Evolutionary conservation across 1,140 invertebrate species (phyloP).

Genomic region (Drosophila willistoni): DNA sequence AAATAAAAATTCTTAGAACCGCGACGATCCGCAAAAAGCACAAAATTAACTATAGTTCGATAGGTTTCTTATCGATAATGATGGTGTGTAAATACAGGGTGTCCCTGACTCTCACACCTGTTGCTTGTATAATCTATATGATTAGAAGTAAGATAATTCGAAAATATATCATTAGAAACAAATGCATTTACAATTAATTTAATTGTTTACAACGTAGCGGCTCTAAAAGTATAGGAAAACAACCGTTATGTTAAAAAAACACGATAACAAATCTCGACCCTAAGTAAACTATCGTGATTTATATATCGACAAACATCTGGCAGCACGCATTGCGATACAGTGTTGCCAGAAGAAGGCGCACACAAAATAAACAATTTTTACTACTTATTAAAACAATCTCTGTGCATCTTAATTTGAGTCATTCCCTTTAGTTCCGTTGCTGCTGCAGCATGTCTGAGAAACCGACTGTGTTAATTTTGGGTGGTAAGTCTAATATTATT

Average conservation of each 20-base stretch:
- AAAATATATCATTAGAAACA: no score
- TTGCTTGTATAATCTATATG: no score
- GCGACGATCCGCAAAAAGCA: background rate
- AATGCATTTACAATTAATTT: no score
- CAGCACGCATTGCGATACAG: background rate
- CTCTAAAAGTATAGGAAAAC: no score
- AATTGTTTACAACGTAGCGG: no score
- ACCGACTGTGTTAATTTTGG: slow-evolving; percentile 78
- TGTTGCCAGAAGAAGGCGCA: background rate
- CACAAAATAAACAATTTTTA: slow-evolving; percentile 4
- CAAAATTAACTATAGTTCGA: background rate
- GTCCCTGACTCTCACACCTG: background rate
- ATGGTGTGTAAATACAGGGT: background rate
- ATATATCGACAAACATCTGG: background rate
- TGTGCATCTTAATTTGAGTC: slow-evolving; percentile 40
- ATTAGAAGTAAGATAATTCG: no score
- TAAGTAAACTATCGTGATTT: background rate
- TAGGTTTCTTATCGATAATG: background rate
- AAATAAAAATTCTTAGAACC: background rate
- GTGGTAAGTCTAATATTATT: slow-evolving; percentile 64
- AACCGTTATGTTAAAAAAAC: background rate
- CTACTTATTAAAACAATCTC: slow-evolving; percentile 4
- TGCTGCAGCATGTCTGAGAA: slow-evolving; percentile 76
- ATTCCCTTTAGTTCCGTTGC: slow-evolving; percentile 37
- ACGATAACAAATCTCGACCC: background rate